A percentile compares a stretch with the other conserved stretches of the same genome.
These are phyloP conservation scores for Tenebrosternarchus preto DNA, from an alignment of 2,113 vertebrate species.

Conservation along the genomic window DNA sequence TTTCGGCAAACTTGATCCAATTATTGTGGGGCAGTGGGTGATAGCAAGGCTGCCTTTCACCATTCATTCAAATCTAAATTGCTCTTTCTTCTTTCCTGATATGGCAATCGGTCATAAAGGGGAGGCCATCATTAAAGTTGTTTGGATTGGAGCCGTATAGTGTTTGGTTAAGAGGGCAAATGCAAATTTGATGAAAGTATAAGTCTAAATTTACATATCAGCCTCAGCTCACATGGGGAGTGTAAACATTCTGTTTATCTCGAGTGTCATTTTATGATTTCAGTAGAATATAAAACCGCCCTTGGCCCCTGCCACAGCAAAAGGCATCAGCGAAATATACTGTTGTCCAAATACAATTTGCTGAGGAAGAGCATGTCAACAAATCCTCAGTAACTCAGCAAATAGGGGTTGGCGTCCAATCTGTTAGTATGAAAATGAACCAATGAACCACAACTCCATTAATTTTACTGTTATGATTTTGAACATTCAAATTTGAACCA, in stretches of 20 bases:
- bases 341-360: conserved; percentile 87
- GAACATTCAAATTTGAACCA: conserved; percentile 34
- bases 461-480: conserved; percentile 49
- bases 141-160: conserved; percentile 98
- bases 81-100: conserved; percentile 85
- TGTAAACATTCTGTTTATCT: conserved; percentile 99
- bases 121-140: conserved; percentile 98
- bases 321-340: conserved; percentile 89
- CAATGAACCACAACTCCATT: conserved; percentile 55
- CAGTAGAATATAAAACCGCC: conserved; percentile 97
- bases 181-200: conserved; percentile 99
- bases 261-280: conserved; percentile 99
- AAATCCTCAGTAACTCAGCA: conserved; percentile 78
- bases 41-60: conserved; percentile 78
- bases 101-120: conserved; percentile 94
- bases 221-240: conserved; percentile 94
- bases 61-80: conserved; percentile 96
- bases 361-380: conserved; percentile 87
- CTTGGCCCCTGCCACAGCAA: conserved; percentile 90
- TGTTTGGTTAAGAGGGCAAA: conserved; percentile 99
- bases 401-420: conserved; percentile 74
- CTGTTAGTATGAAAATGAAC: conserved; percentile 62
- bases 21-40: conserved; percentile 84
- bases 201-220: conserved; percentile 99
- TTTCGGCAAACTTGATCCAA: conserved; percentile 90